phyloP scores from a whole-genome alignment of 2,113 vertebrate species.

The Perca schrenkii region DNA sequence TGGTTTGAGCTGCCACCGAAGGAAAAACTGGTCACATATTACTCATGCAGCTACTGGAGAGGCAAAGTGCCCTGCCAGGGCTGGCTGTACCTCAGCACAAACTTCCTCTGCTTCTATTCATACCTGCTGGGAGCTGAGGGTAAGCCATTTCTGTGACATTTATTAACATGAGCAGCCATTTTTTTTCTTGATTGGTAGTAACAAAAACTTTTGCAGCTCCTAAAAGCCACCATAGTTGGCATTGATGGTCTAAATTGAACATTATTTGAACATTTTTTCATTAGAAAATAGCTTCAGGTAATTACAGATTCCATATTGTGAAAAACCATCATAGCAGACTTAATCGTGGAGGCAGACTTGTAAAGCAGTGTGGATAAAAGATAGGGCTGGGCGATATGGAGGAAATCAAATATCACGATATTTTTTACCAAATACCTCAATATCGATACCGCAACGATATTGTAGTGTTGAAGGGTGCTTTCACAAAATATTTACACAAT shows the following conservation, averaged over 20 bases:
- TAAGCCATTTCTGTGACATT: conserved; percentile 71
- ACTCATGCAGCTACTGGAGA: conserved; percentile 98
- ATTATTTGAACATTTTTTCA: neutral
- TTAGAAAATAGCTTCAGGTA: conserved; percentile 12
- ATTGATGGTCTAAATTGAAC: neutral
- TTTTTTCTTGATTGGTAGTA: neutral
- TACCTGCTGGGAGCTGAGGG: conserved; percentile 95
- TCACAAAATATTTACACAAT: too few species aligned
- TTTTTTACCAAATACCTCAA: too few species aligned
- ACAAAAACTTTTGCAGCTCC: conserved; percentile 9
- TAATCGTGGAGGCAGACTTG: neutral
- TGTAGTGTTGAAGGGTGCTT: too few species aligned
- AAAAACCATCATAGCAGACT: conserved; percentile 13
- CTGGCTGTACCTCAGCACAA: conserved; percentile 98
- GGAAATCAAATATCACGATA: too few species aligned
- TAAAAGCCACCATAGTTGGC: neutral
- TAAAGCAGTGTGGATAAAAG: neutral
- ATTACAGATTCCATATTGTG: conserved; percentile 25
- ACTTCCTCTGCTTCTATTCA: conserved; percentile 98
- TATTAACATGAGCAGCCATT: conserved; percentile 2
- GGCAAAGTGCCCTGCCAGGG: conserved; percentile 97
- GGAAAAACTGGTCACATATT: conserved; percentile 98
- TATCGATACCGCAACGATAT: too few species aligned
- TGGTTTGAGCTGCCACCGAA: conserved; percentile 93
- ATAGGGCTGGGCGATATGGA: too few species aligned